Conservation (phyloP, 2,888 invertebrate species). For the Temnothorax ravouxi region DNA sequence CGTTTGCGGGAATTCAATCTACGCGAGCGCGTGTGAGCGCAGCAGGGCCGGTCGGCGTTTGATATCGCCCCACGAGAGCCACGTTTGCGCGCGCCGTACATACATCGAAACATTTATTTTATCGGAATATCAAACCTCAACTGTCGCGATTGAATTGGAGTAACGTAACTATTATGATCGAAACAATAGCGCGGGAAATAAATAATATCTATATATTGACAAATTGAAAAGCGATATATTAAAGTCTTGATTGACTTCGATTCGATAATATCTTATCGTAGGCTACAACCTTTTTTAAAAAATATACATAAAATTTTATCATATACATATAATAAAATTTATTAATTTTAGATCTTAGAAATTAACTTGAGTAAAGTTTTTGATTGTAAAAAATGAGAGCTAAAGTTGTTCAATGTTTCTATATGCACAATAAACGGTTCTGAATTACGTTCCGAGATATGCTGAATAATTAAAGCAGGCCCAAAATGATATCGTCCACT, state of each 20-base stretch:
- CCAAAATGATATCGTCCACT: constrained; percentile 33
- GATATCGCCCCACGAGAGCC: constrained; percentile 20
- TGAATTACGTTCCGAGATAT: not conserved
- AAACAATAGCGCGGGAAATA: not conserved
- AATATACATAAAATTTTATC: not conserved
- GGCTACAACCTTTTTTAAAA: too few relatives aligned
- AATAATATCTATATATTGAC: not conserved
- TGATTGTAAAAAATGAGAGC: not conserved
- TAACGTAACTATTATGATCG: too few relatives aligned
- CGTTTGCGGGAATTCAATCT: constrained; percentile 83
- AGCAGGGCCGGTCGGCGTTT: constrained; percentile 17
- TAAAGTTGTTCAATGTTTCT: not conserved
- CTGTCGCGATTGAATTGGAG: not conserved
- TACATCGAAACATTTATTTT: not conserved
- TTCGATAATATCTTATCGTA: not conserved
- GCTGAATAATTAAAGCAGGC: not conserved
- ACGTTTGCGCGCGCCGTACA: too few relatives aligned
- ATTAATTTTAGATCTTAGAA: not conserved
- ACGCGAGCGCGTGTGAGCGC: constrained; percentile 60
- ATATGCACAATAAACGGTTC: not conserved
- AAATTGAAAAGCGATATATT: too few relatives aligned
- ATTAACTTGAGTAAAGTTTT: not conserved
- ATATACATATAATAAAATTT: not conserved
- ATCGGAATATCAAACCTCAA: constrained; percentile 3
- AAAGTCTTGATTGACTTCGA: not conserved